Evolutionary conservation across 2,113 vertebrate genomes (phyloP), one percentile per base, ranked within the genome.

Genomic region (Tympanuchus pallidicinctus): DNA sequence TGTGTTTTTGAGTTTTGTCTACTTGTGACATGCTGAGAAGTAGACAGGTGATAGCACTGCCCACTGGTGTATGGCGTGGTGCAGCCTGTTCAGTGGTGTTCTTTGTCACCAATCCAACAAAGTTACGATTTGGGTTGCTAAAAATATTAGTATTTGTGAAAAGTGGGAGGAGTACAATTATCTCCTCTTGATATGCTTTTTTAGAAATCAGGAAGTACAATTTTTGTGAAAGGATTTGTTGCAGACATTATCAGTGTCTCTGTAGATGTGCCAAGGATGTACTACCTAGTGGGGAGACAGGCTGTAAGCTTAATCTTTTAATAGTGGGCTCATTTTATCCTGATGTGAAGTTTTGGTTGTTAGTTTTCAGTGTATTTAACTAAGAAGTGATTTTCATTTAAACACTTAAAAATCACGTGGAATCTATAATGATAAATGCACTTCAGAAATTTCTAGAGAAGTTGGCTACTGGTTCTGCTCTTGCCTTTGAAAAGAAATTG

Each of bases 21-120:
- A 27, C 27, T 48, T 2, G 8, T 54, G 18, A 15, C 2, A 2
- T 15, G 25, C 60, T 67, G 5, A 0, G 1, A 32, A 22, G 34
- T 1, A 1, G 43, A 38, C 14, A 27, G 47, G 54, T 63, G 12
- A 11, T 16, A 67, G 13, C 5, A 4, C 25, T 56, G 61, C 34
- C 25, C 7, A 3, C 12, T 76, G 65, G 1, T 0, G 24, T 19
- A 18, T 30, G 15, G 61, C 38, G 24, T 25, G 20, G 13, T 28
- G 36, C 11, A 32, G 13, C 6, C 20, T 64, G 3, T 48, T 72
- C 28, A 21, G 54, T 34, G 34, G 34, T 34, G 34, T 47, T 48
- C 17, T 40, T 40, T 56, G 40, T 66, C 25, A 21, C 34, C 47
- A 14, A 17, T 42, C 52, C 50, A 52, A 30, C 66, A 24, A 80